These are phyloP conservation scores for Platysternon megacephalum DNA, from an alignment of 2,113 vertebrate genomes.

Conservation along the genomic window DNA sequence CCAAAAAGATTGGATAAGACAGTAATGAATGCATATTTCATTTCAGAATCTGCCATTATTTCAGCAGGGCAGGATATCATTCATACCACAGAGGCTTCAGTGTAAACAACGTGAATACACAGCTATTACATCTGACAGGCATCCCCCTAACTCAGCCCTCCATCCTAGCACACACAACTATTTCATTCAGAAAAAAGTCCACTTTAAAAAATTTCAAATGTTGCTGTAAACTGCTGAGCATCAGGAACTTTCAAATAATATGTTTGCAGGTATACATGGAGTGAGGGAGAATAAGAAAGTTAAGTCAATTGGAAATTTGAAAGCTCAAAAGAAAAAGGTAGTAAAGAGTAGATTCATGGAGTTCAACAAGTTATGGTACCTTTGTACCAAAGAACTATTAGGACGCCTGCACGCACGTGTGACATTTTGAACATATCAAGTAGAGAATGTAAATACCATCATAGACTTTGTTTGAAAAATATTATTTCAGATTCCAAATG, in stretches of 20 bases:
- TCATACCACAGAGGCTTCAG: not conserved
- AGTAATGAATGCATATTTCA: slow-evolving; percentile 1
- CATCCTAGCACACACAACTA: not conserved
- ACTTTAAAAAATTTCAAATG: not conserved
- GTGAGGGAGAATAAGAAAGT: not conserved
- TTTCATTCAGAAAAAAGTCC: not conserved
- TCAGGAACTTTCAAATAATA: not conserved
- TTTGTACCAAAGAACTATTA: not conserved
- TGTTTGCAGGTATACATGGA: not conserved
- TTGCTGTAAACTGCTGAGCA: not conserved
- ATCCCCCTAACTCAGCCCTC: not conserved
- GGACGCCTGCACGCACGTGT: not conserved
- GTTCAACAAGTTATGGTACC: not conserved
- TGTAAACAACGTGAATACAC: not conserved
- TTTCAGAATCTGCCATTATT: slow-evolving; percentile 16
- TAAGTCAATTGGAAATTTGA: not conserved
- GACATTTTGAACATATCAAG: not conserved
- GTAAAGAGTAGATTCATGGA: not conserved
- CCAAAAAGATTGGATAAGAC: not conserved
- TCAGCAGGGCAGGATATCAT: not conserved
- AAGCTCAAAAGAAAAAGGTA: not conserved
- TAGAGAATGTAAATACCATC: not conserved
- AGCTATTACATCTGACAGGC: not conserved
- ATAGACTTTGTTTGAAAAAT: not conserved
- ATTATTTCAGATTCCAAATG: not conserved